Evolutionary conservation across 1,140 invertebrate species (phyloP).

Genomic region (Drusus annulatus): DNA sequence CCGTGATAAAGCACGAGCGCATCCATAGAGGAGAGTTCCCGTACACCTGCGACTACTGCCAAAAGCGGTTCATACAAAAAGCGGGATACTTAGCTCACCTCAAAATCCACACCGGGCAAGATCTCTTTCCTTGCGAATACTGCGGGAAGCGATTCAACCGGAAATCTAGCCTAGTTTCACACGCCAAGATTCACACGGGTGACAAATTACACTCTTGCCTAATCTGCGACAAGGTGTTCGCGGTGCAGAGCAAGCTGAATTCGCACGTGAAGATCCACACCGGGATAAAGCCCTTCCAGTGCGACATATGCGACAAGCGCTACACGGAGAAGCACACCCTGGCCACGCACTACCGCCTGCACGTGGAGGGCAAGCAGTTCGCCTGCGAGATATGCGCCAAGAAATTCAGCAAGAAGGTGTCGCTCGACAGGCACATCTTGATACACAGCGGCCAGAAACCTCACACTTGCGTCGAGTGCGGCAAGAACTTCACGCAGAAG

Average conservation of each 20-base stretch:
- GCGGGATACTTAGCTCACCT: conserved; percentile 53
- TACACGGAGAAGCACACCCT: conserved; percentile 70
- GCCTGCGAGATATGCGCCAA: conserved; percentile 51
- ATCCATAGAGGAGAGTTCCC: conserved; percentile 51
- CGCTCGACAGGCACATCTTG: conserved; percentile 73
- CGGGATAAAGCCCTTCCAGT: conserved; percentile 76
- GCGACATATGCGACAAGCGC: conserved; percentile 76
- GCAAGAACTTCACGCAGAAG: conserved; percentile 75
- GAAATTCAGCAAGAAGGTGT: conserved; percentile 55
- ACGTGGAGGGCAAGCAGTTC: conserved; percentile 53
- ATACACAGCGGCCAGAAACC: conserved; percentile 77
- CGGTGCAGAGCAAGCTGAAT: conserved; percentile 65
- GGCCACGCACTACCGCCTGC: conserved; percentile 45
- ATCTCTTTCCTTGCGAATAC: conserved; percentile 52
- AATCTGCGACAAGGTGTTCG: conserved; percentile 62
- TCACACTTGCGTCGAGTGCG: conserved; percentile 78
- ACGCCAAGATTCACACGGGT: conserved; percentile 55
- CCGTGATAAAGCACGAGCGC: conserved; percentile 50
- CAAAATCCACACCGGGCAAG: conserved; percentile 52
- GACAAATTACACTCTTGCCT: conserved; percentile 46
- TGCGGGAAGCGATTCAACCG: conserved; percentile 54
- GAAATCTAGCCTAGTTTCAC: conserved; percentile 53
- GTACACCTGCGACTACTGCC: conserved; percentile 51
- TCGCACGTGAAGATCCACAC: conserved; percentile 78
- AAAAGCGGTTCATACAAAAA: conserved; percentile 54